Evolutionary conservation across 2,113 vertebrate genomes (phyloP).

Genomic region (cattle (Bos taurus)): DNA sequence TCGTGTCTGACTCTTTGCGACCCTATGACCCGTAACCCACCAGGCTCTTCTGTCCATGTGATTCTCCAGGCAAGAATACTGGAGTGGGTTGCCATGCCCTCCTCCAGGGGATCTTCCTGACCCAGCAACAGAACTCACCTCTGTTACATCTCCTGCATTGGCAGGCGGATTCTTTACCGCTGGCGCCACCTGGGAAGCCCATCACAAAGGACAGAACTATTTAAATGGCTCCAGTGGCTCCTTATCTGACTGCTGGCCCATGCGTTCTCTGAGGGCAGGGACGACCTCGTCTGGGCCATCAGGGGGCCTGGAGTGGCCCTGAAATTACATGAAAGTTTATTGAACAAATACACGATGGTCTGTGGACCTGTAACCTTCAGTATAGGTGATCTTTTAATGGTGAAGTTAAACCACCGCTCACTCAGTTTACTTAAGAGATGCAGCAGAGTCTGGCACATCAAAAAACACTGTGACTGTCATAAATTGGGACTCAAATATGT

Average conservation of each 20-base stretch:
- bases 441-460: background rate
- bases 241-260: background rate
- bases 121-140: background rate
- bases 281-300: background rate
- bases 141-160: background rate
- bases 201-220: background rate
- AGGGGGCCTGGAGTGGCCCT: background rate
- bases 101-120: background rate
- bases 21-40: background rate
- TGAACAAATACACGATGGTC: background rate
- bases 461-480: background rate
- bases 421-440: constrained; percentile 32
- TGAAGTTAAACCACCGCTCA: background rate
- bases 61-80: background rate
- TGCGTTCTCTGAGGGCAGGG: background rate
- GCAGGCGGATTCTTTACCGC: background rate
- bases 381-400: constrained; percentile 28
- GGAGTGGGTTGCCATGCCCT: background rate
- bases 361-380: background rate
- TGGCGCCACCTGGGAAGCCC: background rate
- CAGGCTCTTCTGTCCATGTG: background rate
- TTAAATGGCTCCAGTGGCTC: background rate
- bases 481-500: background rate
- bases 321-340: background rate
- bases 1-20: background rate